Percentiles rank a stretch among this genome's conserved stretches.
Conservation (phyloP, 2,797 vertebrate genomes). For the Aulostomus chinensis region DNA sequence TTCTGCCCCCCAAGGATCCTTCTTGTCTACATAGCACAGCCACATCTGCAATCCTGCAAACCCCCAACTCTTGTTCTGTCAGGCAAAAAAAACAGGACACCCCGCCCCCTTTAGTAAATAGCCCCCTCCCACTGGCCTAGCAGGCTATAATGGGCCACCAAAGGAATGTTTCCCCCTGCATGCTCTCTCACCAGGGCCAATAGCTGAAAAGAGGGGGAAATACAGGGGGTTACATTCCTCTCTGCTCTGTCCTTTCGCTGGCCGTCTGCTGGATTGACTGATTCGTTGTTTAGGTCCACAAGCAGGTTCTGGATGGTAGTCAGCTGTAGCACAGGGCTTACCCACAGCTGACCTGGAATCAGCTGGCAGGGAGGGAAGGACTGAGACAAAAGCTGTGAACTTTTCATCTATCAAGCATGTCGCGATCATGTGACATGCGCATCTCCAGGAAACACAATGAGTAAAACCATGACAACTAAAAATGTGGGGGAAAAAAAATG, state of each 20-base stretch:
- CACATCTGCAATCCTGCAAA: constrained; percentile 63
- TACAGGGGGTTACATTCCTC: constrained; percentile 64
- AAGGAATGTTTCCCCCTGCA: constrained; percentile 71
- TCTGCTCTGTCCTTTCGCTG: constrained; percentile 41
- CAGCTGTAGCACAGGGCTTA: constrained; percentile 63
- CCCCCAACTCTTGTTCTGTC: constrained; percentile 9
- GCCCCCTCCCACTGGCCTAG: constrained; percentile 52
- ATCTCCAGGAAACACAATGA: too few species aligned
- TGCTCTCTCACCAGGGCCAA: constrained; percentile 40
- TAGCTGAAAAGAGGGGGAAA: constrained; percentile 34
- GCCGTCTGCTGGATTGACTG: constrained; percentile 43
- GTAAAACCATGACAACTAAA: too few species aligned
- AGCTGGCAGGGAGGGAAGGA: constrained; percentile 44
- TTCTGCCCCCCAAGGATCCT: constrained; percentile 15
- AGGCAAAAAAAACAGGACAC: constrained; percentile 48
- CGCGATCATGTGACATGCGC: too few species aligned
- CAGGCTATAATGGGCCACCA: constrained; percentile 68
- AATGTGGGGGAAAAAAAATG: too few species aligned
- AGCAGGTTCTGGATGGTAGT: constrained; percentile 39
- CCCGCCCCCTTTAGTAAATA: constrained; percentile 32
- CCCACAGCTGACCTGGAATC: constrained; percentile 67
- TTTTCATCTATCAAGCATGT: too few species aligned
- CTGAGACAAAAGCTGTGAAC: background rate
- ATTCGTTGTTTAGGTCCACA: constrained; percentile 36
- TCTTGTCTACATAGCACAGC: constrained; percentile 13